phyloP scores from a whole-genome alignment of 2,797 vertebrate species.

The Sarcoramphus papa region DNA sequence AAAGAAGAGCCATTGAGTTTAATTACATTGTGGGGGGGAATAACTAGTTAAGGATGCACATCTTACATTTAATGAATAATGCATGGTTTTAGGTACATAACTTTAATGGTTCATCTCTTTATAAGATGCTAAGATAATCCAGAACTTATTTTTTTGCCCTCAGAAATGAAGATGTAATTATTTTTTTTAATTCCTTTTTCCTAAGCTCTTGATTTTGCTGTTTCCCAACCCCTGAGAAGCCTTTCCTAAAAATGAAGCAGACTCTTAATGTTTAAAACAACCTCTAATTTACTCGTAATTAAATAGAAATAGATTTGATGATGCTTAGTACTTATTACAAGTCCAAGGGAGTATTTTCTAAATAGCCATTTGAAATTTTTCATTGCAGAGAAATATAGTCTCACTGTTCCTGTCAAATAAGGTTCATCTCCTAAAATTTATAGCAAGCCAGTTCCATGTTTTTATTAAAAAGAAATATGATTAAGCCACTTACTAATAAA shows the following conservation, averaged over 20 bases:
- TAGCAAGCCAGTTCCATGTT: not conserved
- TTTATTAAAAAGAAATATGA: conserved; percentile 24
- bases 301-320: not conserved
- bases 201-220: not conserved
- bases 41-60: conserved; percentile 1
- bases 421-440: not conserved
- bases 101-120: conserved; percentile 16
- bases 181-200: not conserved
- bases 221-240: not conserved
- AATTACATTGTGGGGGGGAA: conserved; percentile 6
- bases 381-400: not conserved
- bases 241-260: not conserved
- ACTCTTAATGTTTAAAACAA: not conserved
- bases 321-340: not conserved
- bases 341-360: not conserved
- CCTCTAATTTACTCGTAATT: not conserved
- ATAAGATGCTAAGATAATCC: conserved; percentile 4
- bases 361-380: not conserved
- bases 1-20: conserved; percentile 29
- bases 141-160: not conserved
- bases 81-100: not conserved
- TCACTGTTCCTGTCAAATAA: not conserved
- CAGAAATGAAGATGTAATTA: not conserved
- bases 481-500: conserved; percentile 4
- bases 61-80: conserved; percentile 34